These are phyloP conservation scores for Muscidifurax raptorellus DNA, from an alignment of 1,140 invertebrate species.

Conservation along the genomic window DNA sequence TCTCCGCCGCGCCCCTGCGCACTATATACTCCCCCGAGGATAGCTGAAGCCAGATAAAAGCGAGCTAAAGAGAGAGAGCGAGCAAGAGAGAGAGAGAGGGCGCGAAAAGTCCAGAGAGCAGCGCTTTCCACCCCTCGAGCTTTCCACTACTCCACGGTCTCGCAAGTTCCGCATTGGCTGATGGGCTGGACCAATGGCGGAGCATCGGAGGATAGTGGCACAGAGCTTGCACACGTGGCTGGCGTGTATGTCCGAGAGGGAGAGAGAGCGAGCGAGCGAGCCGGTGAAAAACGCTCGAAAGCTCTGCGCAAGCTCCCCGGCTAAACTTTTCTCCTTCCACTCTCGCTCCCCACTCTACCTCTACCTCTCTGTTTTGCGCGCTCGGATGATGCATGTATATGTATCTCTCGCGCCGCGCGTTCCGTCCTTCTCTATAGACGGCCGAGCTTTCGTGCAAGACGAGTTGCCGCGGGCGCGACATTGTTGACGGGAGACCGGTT, in stretches of 20 bases:
- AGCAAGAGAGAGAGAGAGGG: conserved; percentile 11
- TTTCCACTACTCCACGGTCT: conserved; percentile 4
- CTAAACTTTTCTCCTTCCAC: conserved; percentile 44
- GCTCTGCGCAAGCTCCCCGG: conserved; percentile 56
- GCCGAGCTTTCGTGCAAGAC: conserved; percentile 21
- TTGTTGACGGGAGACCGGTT: background rate
- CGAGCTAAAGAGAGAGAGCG: background rate
- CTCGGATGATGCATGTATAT: conserved; percentile 16
- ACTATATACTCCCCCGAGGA: background rate
- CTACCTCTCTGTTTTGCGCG: conserved; percentile 44
- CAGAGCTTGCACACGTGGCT: conserved; percentile 71
- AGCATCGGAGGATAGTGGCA: conserved; percentile 57
- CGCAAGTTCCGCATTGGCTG: conserved; percentile 58
- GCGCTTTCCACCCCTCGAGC: background rate
- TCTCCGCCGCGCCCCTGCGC: background rate
- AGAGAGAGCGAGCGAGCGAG: conserved; percentile 53
- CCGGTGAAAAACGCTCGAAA: conserved; percentile 69
- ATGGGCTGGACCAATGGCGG: conserved; percentile 58
- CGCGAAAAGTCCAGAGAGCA: conserved; percentile 3
- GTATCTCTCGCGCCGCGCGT: background rate
- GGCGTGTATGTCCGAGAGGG: conserved; percentile 61
- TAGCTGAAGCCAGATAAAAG: conserved; percentile 3
- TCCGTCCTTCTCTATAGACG: background rate
- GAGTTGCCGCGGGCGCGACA: conserved; percentile 20
- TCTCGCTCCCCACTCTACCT: conserved; percentile 42